Base-by-base conservation (phyloP, 2,113 vertebrate genomes). In the Carassius auratus region DNA sequence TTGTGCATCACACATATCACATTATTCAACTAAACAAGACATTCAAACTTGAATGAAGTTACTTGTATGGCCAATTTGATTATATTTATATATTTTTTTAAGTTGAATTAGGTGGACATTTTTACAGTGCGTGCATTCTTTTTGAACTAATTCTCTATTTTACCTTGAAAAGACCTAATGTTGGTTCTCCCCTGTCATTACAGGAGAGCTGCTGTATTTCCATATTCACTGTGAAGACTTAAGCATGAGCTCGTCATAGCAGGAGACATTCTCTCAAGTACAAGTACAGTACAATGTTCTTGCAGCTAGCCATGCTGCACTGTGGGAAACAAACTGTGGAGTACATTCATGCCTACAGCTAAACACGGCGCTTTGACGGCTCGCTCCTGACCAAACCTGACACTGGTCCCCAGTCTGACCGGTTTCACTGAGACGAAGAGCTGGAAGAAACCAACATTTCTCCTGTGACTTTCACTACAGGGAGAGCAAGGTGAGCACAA, bases 401-500 rank as follows among this genome's bases (percentile, higher is more conserved):
- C 96, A 96, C 96, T 96, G 95, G 96, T 97, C 96, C 96, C 96
- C 91, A 94, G 94, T 96, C 93, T 96, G 94, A 96, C 96, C 89
- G 94, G 93, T 55, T 96, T 95, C 96, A 96, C 93, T 95, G 92
- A 93, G 93, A 93, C 95, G 74, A 90, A 84, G 94, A 95, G 94
- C 96, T 96, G 90, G 87, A 89, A 97, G 97, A 96, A 96, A 96
- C 95, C 66, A 94, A 92, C 90, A 94, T 91, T 92, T 95, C 96
- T 96, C 94, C 94, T 92, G 95, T 90, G 94, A 92, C 93, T 90
- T 92, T 94, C 94, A 96, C 96, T 94, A 92, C 93, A 96, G 97
- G 97, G 95, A 96, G 93, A 87, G 96, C 96, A 99, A 99, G 98
- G 98, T 99, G 98, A 99, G 97, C 95, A 91, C 95, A 97, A 96